These are phyloP conservation scores for Dendrocincla tyrannina DNA, from an alignment of 2,797 vertebrate species.

Conservation along the genomic window DNA sequence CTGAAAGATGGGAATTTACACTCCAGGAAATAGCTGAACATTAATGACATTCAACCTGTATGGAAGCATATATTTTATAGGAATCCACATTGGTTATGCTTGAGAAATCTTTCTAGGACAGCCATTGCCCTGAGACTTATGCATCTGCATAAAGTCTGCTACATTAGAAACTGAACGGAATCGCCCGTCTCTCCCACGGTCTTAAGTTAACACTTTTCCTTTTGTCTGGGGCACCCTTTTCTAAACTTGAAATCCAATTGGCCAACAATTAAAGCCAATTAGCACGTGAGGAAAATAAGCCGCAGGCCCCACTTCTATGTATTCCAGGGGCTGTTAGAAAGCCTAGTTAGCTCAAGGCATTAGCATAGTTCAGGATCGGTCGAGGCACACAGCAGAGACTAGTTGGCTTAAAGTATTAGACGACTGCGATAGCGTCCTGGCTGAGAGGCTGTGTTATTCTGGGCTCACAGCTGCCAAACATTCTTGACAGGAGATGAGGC, in stretches of 20 bases:
- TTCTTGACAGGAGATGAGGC: conserved; percentile 97
- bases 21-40: conserved; percentile 31
- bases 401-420: conserved; percentile 98
- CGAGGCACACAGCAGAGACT: conserved; percentile 76
- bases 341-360: conserved; percentile 82
- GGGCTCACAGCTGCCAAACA: conserved; percentile 95
- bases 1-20: conserved; percentile 5
- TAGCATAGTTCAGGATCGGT: conserved; percentile 76
- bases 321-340: conserved; percentile 76
- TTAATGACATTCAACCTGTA: conserved; percentile 37
- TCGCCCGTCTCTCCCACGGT: conserved; percentile 74
- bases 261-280: conserved; percentile 99
- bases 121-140: conserved; percentile 41
- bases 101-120: conserved; percentile 53
- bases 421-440: conserved; percentile 80
- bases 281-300: conserved; percentile 87
- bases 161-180: conserved; percentile 64
- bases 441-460: conserved; percentile 88
- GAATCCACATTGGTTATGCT: conserved; percentile 58
- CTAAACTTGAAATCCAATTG: conserved; percentile 90
- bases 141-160: conserved; percentile 67
- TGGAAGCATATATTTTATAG: conserved; percentile 52
- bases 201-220: conserved; percentile 69
- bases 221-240: conserved; percentile 73
- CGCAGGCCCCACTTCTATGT: conserved; percentile 47